phyloP scores from a whole-genome alignment of 1,140 invertebrate genomes.

The Anastrepha ludens region DNA sequence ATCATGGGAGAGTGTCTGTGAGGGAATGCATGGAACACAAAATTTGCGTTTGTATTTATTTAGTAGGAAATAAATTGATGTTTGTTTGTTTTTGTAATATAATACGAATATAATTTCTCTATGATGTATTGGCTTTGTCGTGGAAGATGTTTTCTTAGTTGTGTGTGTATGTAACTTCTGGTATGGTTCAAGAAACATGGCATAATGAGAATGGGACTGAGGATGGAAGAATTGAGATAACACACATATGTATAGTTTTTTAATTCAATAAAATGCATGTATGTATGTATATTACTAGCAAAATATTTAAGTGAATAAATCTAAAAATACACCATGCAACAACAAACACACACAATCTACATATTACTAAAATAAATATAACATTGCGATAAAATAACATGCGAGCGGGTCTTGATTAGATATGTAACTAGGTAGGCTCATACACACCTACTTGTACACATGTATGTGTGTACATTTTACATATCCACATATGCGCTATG shows the following conservation, averaged over 20 bases:
- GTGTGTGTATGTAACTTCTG: neutral
- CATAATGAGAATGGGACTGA: neutral
- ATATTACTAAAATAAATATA: conserved; percentile 36
- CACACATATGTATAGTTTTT: neutral
- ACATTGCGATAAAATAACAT: conserved; percentile 5
- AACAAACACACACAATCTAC: neutral
- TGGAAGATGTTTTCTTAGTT: neutral
- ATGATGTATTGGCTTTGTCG: neutral
- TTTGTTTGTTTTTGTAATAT: neutral
- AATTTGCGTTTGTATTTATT: neutral
- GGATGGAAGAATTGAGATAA: neutral
- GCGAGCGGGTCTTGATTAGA: neutral
- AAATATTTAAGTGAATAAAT: neutral
- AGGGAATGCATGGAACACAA: neutral
- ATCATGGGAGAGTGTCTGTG: neutral
- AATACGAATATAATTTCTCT: neutral
- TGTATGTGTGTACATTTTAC: too few species aligned
- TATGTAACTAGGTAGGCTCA: neutral
- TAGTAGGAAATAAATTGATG: neutral
- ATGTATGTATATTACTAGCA: neutral
- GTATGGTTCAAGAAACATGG: neutral
- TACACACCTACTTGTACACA: neutral
- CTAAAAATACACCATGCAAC: conserved; percentile 28
- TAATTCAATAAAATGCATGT: neutral
- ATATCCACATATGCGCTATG: neutral